These are phyloP conservation scores for Noctua janthe DNA, from an alignment of 2,888 invertebrate genomes.

Conservation along the genomic window DNA sequence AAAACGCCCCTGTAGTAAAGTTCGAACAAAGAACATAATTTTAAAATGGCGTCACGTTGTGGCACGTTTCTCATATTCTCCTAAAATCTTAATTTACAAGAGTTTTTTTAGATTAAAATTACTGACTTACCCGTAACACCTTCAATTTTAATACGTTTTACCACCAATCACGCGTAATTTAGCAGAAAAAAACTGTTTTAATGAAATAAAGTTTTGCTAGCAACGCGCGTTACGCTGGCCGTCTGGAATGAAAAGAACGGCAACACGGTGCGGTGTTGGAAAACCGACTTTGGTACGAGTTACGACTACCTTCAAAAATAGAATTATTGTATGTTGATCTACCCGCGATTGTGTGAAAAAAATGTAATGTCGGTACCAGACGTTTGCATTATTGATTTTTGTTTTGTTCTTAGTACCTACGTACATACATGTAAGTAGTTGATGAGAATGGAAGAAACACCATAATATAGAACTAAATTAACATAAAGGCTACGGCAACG, in stretches of 20 bases:
- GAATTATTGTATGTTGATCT: background rate
- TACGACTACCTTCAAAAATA: background rate
- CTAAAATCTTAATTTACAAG: background rate
- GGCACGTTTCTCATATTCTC: background rate
- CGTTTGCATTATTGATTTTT: background rate
- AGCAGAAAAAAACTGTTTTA: too few species aligned
- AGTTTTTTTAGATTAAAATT: background rate
- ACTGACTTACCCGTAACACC: conserved; percentile 9
- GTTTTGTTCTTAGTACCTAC: background rate
- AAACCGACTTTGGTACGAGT: background rate
- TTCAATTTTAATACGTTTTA: background rate
- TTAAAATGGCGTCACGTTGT: conserved; percentile 4
- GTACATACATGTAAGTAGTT: background rate
- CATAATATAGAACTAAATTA: too few species aligned
- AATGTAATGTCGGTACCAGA: conserved; percentile 5
- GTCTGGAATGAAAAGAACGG: background rate
- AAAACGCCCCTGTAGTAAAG: background rate
- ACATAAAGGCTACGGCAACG: too few species aligned
- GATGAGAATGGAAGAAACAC: too few species aligned
- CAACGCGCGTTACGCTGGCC: background rate
- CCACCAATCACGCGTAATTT: background rate
- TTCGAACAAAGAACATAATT: background rate
- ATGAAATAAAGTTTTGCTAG: background rate
- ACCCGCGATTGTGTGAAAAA: background rate
- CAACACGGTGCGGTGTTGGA: background rate